A percentile compares a stretch with the other conserved stretches of the same genome.
Conservation (phyloP, 2,797 vertebrate genomes). For the Lacerta bilineata region DNA sequence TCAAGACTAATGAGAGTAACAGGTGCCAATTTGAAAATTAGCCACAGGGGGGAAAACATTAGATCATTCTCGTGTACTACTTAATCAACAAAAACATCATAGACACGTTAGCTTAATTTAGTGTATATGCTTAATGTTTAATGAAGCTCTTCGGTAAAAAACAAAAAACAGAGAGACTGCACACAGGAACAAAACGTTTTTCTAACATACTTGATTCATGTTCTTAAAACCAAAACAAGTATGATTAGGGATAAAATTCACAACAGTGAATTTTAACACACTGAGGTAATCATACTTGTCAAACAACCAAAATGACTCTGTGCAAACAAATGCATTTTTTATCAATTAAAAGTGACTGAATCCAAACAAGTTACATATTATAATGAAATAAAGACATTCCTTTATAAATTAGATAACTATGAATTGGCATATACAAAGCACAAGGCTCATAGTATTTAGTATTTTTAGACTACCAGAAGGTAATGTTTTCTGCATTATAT, state of each 20-base stretch:
- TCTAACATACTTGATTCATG: conserved; percentile 26
- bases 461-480: not conserved
- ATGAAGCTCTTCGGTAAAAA: conserved; percentile 25
- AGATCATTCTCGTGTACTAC: conserved; percentile 17
- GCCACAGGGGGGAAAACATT: not conserved
- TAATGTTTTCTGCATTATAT: not conserved
- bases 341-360: not conserved
- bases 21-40: conserved; percentile 15
- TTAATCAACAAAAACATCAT: conserved; percentile 28
- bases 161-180: not conserved
- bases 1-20: conserved; percentile 11
- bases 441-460: not conserved
- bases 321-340: not conserved
- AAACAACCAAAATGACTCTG: not conserved
- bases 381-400: not conserved
- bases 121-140: conserved; percentile 1
- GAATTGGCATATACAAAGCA: not conserved
- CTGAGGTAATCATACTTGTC: not conserved
- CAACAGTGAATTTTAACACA: not conserved
- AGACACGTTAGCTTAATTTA: conserved; percentile 3
- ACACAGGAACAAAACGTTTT: not conserved
- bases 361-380: not conserved
- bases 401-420: not conserved
- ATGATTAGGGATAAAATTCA: conserved; percentile 2
- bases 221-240: conserved; percentile 16